Base-by-base conservation (phyloP, 1,140 invertebrate genomes). In the Drosophila ercepeae region DNA sequence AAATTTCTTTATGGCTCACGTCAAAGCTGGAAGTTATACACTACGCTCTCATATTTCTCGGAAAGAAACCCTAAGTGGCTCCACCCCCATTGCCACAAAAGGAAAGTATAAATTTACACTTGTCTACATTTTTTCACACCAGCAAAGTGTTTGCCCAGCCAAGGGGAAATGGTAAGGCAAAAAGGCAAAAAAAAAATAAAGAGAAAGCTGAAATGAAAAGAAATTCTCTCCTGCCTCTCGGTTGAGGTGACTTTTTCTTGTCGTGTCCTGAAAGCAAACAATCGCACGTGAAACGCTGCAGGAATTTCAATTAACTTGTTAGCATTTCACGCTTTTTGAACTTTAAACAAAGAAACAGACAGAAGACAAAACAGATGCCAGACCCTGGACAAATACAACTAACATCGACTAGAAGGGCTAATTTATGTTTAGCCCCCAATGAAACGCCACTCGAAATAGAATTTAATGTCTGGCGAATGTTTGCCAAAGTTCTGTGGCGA, bases 251-350 rank as follows among this genome's bases (percentile, higher is more conserved):
- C 25, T 34, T 41, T 55, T 54, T 41, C 32, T 39, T 52, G 54
- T 50, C 55, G 45, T 68, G 64, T 75, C 48, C 58, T 46, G 32
- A 42, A 4, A 39, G 59, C 52, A 78, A 60, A 65, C 76, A 79
- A 75, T 75, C 48, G 77, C 61, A 63, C 53, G 73, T 77, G 73
- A 54, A 82, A 59, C 72, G 53, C 42, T 54, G 44, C 29, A 39
- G 73, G 73, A 77, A 81, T 81, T 82, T 76, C 68, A 82, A 82
- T 82, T 82, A 81, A 63, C 42, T 59, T 54, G 61, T 69, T 61
- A 57, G 75, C 29, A 74, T 78, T 78, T 53, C 21, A 50, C 54
- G 61, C 63, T 68, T 51, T 55, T 45, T 71, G 50, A 50, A 54
- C 61, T 52, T 74, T 53, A 61, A 55, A 53, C 77, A 65, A 74